A percentile compares a stretch with the other conserved stretches of the same genome.
phyloP scores from a whole-genome alignment of 2,888 invertebrate species.

The Drosophila seclusa region DNA sequence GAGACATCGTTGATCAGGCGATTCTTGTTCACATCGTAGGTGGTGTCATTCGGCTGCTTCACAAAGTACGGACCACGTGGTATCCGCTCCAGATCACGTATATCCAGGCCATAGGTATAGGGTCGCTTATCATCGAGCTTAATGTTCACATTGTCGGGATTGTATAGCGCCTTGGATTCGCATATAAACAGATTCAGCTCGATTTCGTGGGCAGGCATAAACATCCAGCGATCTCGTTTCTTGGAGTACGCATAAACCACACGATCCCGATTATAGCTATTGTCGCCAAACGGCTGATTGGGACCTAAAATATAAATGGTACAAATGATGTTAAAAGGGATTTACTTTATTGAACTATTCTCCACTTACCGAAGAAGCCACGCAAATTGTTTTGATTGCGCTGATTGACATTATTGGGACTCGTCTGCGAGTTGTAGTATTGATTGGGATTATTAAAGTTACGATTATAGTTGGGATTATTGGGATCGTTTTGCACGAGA shows the following conservation, averaged over 20 bases:
- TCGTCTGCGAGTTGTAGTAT: constrained; percentile 69
- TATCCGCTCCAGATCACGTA: constrained; percentile 91
- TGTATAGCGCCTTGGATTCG: constrained; percentile 86
- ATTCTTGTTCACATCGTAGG: constrained; percentile 92
- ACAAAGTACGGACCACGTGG: constrained; percentile 96
- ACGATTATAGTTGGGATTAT: constrained; percentile 69
- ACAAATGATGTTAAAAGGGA: background rate
- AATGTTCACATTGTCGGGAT: constrained; percentile 88
- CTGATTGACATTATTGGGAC: constrained; percentile 61
- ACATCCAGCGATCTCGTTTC: constrained; percentile 92
- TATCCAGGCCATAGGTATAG: constrained; percentile 94
- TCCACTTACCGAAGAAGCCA: constrained; percentile 73
- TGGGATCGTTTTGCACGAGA: constrained; percentile 75
- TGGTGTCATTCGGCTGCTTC: constrained; percentile 92
- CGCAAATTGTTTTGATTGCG: constrained; percentile 78
- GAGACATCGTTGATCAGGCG: constrained; percentile 90
- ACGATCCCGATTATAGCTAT: constrained; percentile 88
- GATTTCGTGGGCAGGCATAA: constrained; percentile 91
- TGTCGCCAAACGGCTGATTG: constrained; percentile 72
- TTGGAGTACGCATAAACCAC: constrained; percentile 92
- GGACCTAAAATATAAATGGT: constrained; percentile 46
- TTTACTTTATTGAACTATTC: background rate
- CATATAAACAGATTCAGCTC: constrained; percentile 94
- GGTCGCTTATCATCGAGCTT: constrained; percentile 91
- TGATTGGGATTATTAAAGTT: constrained; percentile 76